Evolutionary conservation across 2,113 vertebrate species (phyloP), one percentile per base, ranked within the genome.

Genomic region (Lota lota): DNA sequence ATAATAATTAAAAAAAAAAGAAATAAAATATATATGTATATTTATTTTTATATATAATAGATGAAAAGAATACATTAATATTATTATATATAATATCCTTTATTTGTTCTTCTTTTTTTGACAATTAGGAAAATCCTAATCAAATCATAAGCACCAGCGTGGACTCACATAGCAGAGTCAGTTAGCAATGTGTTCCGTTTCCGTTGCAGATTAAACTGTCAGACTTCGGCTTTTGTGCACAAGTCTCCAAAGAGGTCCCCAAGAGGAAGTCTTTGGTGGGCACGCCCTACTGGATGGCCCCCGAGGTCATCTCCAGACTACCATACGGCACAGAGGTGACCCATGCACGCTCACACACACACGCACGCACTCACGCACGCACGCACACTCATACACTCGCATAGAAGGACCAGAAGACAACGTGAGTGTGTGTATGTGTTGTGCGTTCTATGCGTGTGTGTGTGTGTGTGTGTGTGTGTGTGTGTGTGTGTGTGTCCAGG

Each of bases 211-310:
- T 99, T 86, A 99, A 99, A 78, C 83, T 99, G 18, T 99, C 97
- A 0, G 97, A 99, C 85, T 99, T 99, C 1, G 97, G 97, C 64
- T 99, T 99, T 86, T 99, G 97, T 59, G 97, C 97, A 80, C 97
- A 99, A 92, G 97, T 99, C 82, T 99, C 97, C 69, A 99, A 98
- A 93, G 97, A 99, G 81, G 97, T 99, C 21, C 97, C 97, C 12
- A 95, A 96, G 88, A 95, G 97, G 82, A 99, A 99, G 87, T 99
- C 97, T 0, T 87, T 99, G 5, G 97, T 99, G 56, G 97, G 97
- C 18, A 99, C 97, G 0, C 97, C 97, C 0, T 99, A 99, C 53
- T 99, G 97, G 97, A 99, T 99, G 97, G 96, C 97, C 0, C 97
- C 97, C 0, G 97, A 99, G 87, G 97, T 98, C 86, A 99, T 99